Evolutionary conservation across 2,888 invertebrate genomes (phyloP).

Genomic region (Yponomeuta cagnagella): DNA sequence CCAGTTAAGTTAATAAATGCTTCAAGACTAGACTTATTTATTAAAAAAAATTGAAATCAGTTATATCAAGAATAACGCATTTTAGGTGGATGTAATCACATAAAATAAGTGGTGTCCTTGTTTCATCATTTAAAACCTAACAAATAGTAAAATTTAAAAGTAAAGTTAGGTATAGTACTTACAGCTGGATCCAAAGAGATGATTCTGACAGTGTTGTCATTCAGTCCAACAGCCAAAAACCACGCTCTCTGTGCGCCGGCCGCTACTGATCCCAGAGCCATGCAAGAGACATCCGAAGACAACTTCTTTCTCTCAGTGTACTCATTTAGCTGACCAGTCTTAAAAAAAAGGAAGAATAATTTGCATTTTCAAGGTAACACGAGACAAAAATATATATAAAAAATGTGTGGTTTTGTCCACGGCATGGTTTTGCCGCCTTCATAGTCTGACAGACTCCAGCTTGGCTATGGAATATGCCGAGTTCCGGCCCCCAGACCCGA

Average conservation of each 20-base stretch:
- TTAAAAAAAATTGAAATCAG: conserved; percentile 10
- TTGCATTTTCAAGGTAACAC: conserved; percentile 22
- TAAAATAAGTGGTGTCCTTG: conserved; percentile 70
- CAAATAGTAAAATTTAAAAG: neutral
- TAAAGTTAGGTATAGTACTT: conserved; percentile 35
- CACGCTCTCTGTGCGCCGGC: conserved; percentile 95
- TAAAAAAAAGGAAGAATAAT: conserved; percentile 34
- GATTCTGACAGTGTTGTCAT: conserved; percentile 97
- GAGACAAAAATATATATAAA: conserved; percentile 13
- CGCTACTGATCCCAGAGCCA: conserved; percentile 97
- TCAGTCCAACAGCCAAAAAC: conserved; percentile 96
- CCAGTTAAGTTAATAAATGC: neutral
- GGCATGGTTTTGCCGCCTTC: conserved; percentile 83
- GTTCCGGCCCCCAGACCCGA: conserved; percentile 65
- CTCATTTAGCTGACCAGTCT: conserved; percentile 98
- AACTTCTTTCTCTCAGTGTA: conserved; percentile 98
- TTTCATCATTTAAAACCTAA: conserved; percentile 52
- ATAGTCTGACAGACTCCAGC: conserved; percentile 80
- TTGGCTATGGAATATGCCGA: conserved; percentile 85
- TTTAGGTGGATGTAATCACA: conserved; percentile 68
- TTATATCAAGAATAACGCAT: conserved; percentile 64
- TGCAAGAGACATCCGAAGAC: conserved; percentile 97
- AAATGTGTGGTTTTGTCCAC: conserved; percentile 60
- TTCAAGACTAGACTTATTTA: neutral
- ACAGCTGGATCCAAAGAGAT: conserved; percentile 96